Conservation (phyloP, 2,113 vertebrate genomes). For the Eurystomus gularis region DNA sequence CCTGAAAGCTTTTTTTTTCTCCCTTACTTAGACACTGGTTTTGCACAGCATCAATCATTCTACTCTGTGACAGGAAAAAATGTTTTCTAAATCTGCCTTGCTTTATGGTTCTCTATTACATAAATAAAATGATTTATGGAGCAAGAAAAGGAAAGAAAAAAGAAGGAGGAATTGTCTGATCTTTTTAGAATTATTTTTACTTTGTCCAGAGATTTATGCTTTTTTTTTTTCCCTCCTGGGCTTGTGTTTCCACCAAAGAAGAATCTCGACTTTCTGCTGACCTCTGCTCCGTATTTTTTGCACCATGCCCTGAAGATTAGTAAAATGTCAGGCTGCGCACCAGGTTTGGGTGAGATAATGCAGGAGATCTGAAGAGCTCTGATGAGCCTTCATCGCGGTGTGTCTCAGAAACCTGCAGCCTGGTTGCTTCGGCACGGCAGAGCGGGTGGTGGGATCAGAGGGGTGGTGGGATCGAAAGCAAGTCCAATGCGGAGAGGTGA, state of each 20-base stretch:
- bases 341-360: neutral
- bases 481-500: too few relatives aligned
- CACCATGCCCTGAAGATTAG: rapidly evolving
- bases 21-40: neutral
- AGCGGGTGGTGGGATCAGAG: neutral
- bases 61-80: slow-evolving; percentile 30
- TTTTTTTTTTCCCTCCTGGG: neutral
- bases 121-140: slow-evolving; percentile 68
- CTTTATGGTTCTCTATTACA: slow-evolving; percentile 48
- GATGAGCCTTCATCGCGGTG: neutral
- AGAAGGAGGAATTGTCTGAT: neutral
- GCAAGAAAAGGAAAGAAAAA: neutral
- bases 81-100: slow-evolving; percentile 46
- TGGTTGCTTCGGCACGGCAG: neutral
- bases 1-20: neutral
- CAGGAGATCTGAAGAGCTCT: neutral
- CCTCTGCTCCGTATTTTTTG: neutral
- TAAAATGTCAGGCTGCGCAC: neutral
- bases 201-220: neutral
- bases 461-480: neutral
- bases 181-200: neutral
- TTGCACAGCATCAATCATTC: slow-evolving; percentile 60
- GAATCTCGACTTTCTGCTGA: neutral
- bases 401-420: neutral
- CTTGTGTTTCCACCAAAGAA: neutral